Base-by-base conservation (phyloP, 1,140 invertebrate species). In the Musca domestica region DNA sequence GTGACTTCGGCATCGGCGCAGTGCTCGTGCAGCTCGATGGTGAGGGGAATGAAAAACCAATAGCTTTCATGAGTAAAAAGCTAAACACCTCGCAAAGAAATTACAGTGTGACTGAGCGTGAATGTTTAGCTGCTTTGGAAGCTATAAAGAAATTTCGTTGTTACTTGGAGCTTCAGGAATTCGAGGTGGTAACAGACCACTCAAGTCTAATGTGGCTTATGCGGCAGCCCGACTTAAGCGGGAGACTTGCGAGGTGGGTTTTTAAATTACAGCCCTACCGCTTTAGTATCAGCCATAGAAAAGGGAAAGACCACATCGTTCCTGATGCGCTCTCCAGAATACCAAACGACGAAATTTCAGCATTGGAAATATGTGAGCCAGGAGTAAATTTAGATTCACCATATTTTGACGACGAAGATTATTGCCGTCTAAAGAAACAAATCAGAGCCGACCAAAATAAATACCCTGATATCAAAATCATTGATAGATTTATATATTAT, bases 101-200 rank as follows among this genome's bases (percentile, higher is more conserved):
- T 48, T 69, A 66, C 23, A 71, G 52, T 10, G 70, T 69, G 0
- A 69, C 70, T 7, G 64, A 69, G 49, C 51, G 64, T 12, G 67
- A 67, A 20, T 70, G 66, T 48, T 61, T 70, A 23, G 69, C 69
- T 3, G 69, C 58, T 14, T 30, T 71, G 22, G 63, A 48, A 34
- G 70, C 64, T 2, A 69, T 70, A 12, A 56, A 66, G 30, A 74
- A 83, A 56, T 85, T 84, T 69, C 51, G 76, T 25, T 71, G 75
- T 4, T 87, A 83, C 48, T 34, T 85, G 23, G 75, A 82, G 25
- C 76, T 69, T 76, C 67, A 71, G 19, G 71, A 70, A 5, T 84
- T 85, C 67, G 74, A 51, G 3, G 77, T 86, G 0, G 68, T 83
- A 12, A 76, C 72, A 5, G 74, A 77, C 34, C 75, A 76, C 64